A percentile compares a stretch with the other conserved stretches of the same genome.
Conservation (phyloP, 2,888 invertebrate species). For the Scaeva pyrastri region DNA sequence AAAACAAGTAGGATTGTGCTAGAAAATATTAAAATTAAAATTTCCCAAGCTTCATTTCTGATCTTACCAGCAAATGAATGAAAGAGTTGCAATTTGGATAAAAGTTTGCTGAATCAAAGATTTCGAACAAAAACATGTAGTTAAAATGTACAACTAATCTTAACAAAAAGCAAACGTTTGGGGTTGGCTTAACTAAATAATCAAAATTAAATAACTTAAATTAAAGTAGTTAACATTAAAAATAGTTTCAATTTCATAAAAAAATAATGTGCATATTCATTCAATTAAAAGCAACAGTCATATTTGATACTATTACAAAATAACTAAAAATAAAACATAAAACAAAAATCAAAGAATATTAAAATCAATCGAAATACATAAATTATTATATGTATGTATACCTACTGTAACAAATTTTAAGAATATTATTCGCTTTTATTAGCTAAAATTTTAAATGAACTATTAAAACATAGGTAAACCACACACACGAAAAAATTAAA, state of each 20-base stretch:
- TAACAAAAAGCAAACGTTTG: not conserved
- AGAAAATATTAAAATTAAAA: not conserved
- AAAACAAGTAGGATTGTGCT: not conserved
- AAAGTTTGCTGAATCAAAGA: not conserved
- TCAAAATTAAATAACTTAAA: not conserved
- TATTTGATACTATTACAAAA: slow-evolving; percentile 53
- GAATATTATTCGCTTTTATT: slow-evolving; percentile 65
- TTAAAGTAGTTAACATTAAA: not conserved
- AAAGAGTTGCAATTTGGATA: not conserved
- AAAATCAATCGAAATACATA: slow-evolving; percentile 61
- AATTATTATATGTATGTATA: slow-evolving; percentile 56
- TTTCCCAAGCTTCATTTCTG: not conserved
- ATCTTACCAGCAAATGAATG: not conserved
- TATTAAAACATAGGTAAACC: slow-evolving; percentile 48
- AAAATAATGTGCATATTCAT: slow-evolving; percentile 25
- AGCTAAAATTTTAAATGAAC: slow-evolving; percentile 62
- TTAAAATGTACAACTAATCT: slow-evolving; percentile 15
- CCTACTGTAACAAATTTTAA: slow-evolving; percentile 19
- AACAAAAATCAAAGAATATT: slow-evolving; percentile 22
- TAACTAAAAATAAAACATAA: not conserved
- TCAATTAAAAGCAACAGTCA: slow-evolving; percentile 60
- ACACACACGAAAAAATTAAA: slow-evolving; percentile 47
- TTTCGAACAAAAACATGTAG: not conserved
- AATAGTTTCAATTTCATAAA: not conserved
- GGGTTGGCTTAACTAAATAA: not conserved